These are phyloP conservation scores for Pseudomyrmex sp. DNA, from an alignment of 1,140 invertebrate genomes.

Conservation along the genomic window DNA sequence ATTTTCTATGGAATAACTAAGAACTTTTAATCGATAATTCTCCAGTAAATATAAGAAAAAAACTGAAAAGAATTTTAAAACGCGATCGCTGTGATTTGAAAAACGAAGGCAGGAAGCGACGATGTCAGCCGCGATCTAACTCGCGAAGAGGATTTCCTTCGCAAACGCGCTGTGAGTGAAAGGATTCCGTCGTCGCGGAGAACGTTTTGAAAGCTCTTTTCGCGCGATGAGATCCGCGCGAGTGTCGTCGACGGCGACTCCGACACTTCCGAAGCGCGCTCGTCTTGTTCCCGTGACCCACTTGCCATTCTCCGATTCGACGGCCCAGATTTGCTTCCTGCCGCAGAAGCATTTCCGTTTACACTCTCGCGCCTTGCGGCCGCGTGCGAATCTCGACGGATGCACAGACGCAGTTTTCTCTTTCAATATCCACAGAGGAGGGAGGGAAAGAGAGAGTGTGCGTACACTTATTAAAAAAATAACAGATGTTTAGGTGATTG, in stretches of 20 bases:
- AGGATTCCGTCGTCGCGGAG: conserved; percentile 47
- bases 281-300: conserved; percentile 80
- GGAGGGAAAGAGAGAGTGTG: too few relatives aligned
- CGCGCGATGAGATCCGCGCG: neutral
- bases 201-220: neutral
- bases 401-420: conserved; percentile 22
- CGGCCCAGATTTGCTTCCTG: conserved; percentile 81
- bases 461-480: neutral
- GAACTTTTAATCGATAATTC: neutral
- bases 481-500: too few relatives aligned
- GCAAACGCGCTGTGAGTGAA: conserved; percentile 63
- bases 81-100: conserved; percentile 15
- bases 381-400: conserved; percentile 34
- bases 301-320: conserved; percentile 77
- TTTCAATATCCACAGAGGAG: conserved; percentile 7
- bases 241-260: conserved; percentile 56
- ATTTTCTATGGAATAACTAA: neutral
- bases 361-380: conserved; percentile 27
- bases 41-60: conserved; percentile 1
- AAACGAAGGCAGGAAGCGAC: conserved; percentile 44
- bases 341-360: conserved; percentile 61
- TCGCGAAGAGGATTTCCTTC: conserved; percentile 51
- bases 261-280: conserved; percentile 55
- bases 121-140: conserved; percentile 44
- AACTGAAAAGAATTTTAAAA: conserved; percentile 19